Evolutionary conservation across 1,140 invertebrate genomes (phyloP), one percentile per base, ranked within the genome.

Genomic region (Neuroterus valhalla): DNA sequence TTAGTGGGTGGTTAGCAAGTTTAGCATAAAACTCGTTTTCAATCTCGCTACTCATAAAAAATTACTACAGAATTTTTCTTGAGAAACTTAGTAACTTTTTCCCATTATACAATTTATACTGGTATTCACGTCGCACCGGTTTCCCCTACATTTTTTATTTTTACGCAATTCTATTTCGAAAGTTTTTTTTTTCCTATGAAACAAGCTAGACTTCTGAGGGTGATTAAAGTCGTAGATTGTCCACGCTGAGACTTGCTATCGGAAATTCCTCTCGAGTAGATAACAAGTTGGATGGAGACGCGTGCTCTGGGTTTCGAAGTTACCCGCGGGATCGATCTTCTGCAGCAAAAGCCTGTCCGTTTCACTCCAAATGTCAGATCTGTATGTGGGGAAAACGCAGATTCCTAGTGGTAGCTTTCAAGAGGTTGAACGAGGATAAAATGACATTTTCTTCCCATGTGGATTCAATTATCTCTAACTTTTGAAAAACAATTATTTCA

Each of bases 181-280:
- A 5, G 14, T 62, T 23, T 15, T 15, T 62, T 55, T 4, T 62
- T 62, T 62, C n/a, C n/a, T n/a, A n/a, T 11, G 31, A 62, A 62
- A 62, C 12, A 12, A 3, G 11, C 55, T 62, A 31, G 55, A n/a
- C 55, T 62, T 23, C n/a, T n/a, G 11, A 38, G 55, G 55, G 23
- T 62, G 55, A 62, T 62, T 38, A 62, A 62, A 62, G 55, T 62
- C 55, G 21, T 62, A 62, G 55, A 62, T 62, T 62, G 55, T 62
- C 31, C 55, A 38, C 55, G 55, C 8, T 26, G 55, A 31, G 31
- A 62, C 15, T 62, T 23, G 55, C n/a, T 62, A 62, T 62, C 55
- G 31, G 55, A 62, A 15, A 62, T 62, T 62, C 21, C 55, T 62
- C 23, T 62, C 55, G 55, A 62, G 55, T 62, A 38, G 55, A 31